Evolutionary conservation across 2,888 invertebrate species (phyloP).

Genomic region (Macrosoma leucophasiata): DNA sequence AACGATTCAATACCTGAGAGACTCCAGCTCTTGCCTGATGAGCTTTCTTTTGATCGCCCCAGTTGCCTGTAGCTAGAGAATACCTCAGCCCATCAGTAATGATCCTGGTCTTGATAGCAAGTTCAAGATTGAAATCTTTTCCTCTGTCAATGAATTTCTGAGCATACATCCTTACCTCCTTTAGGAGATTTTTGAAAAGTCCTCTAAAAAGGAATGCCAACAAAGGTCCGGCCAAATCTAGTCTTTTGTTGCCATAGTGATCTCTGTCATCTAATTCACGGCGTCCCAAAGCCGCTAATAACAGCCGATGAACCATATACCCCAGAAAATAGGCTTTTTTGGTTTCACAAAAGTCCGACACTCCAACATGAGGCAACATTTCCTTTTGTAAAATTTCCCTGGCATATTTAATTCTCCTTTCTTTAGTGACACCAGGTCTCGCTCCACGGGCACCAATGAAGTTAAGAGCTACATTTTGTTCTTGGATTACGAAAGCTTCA

Average conservation of each 20-base stretch:
- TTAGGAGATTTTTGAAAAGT: constrained; percentile 95
- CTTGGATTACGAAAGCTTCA: constrained; percentile 99
- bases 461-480: constrained; percentile 98
- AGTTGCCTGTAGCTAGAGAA: constrained; percentile 99
- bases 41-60: constrained; percentile 99
- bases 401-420: constrained; percentile 99
- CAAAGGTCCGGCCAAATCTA: constrained; percentile 98
- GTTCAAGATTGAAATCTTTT: constrained; percentile 98
- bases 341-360: constrained; percentile 99
- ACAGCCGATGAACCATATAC: constrained; percentile 98
- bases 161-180: constrained; percentile 98
- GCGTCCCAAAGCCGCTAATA: constrained; percentile 95
- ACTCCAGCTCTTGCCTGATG: constrained; percentile 98
- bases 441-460: constrained; percentile 99
- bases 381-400: constrained; percentile 99
- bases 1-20: constrained; percentile 97
- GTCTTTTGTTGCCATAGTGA: constrained; percentile 99
- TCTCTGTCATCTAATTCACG: constrained; percentile 99
- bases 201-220: constrained; percentile 98
- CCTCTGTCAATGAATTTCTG: constrained; percentile 99
- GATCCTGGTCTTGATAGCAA: constrained; percentile 97
- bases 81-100: constrained; percentile 99
- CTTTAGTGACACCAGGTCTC: constrained; percentile 98
- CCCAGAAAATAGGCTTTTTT: constrained; percentile 99
- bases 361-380: constrained; percentile 99